Evolutionary conservation across 2,797 vertebrate species (phyloP), one percentile per base, ranked within the genome.

Genomic region (Chanos chanos): DNA sequence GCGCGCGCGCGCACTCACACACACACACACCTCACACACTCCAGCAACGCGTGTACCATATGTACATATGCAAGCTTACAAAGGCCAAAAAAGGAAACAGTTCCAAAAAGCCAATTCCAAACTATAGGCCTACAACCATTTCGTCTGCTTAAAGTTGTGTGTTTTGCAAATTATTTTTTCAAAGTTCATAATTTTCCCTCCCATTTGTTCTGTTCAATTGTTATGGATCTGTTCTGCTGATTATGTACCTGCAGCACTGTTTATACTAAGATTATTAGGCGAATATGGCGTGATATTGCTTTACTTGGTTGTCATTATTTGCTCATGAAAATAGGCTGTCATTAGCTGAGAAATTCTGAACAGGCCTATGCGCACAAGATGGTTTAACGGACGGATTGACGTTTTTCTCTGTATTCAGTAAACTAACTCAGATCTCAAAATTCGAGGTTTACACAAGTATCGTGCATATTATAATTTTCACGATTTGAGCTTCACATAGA

Each of bases 231-330:
- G 53, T 53, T 3, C 33, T 53, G 50, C 28, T 24, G 3, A 27
- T 30, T 12, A 30, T 24, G 16, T 22, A 45, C 25, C 37, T 59
- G 49, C 21, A 22, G 36, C 22, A 7, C 49, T 40, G 13, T 51
- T 27, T 44, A 34, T 44, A 44, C 33, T 25, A 15, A 36, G 21
- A 53, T 18, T 41, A 33, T 13, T 8, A 10, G 12, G 37, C 48
- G 61, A 52, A 61, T 61, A 61, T 52, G 28, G 61, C 61, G 19
- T 52, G 34, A 5, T 47, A 27, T 10, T 37, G 5, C 44, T 51
- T 33, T n/a, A 48, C 24, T 12, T 27, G 37, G 37, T 51, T 36
- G 51, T 43, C n/a, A n/a, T n/a, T n/a, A n/a, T n/a, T n/a, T n/a
- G n/a, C n/a, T n/a, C n/a, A n/a, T n/a, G n/a, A n/a, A n/a, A n/a